Conservation (phyloP, 2,113 vertebrate genomes). For the Perognathus longimembris region DNA sequence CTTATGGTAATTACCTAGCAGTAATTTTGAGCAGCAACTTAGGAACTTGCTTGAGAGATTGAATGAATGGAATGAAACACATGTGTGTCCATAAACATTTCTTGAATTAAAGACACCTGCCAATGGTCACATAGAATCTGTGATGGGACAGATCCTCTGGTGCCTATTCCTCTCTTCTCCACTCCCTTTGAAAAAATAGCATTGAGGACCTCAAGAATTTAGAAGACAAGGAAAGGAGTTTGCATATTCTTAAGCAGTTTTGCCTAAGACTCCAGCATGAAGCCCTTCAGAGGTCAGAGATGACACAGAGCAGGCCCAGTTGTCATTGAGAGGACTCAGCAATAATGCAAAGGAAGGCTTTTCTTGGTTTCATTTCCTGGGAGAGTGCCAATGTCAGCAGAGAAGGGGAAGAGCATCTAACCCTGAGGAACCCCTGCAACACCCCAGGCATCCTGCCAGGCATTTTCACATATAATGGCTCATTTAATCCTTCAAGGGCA, state of each 20-base stretch:
- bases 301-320: neutral
- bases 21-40: neutral
- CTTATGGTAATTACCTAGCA: conserved; percentile 1
- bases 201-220: neutral
- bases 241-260: conserved; percentile 22
- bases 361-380: conserved; percentile 12
- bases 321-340: neutral
- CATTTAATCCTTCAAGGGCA: conserved; percentile 65
- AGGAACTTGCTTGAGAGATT: conserved; percentile 5
- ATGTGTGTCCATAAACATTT: conserved; percentile 26
- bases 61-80: neutral
- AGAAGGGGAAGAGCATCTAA: neutral
- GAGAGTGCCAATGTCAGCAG: neutral
- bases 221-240: conserved; percentile 32
- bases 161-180: neutral
- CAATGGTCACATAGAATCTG: conserved; percentile 13
- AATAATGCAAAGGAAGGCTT: neutral
- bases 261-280: conserved; percentile 20
- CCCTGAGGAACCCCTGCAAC: neutral
- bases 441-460: conserved; percentile 43
- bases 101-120: conserved; percentile 36
- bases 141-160: neutral
- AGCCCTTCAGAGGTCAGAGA: conserved; percentile 44
- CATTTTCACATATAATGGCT: conserved; percentile 58
- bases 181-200: conserved; percentile 29